Evolutionary conservation across 2,888 invertebrate genomes (phyloP), one percentile per base, ranked within the genome.

Genomic region (Drosophila yooni): DNA sequence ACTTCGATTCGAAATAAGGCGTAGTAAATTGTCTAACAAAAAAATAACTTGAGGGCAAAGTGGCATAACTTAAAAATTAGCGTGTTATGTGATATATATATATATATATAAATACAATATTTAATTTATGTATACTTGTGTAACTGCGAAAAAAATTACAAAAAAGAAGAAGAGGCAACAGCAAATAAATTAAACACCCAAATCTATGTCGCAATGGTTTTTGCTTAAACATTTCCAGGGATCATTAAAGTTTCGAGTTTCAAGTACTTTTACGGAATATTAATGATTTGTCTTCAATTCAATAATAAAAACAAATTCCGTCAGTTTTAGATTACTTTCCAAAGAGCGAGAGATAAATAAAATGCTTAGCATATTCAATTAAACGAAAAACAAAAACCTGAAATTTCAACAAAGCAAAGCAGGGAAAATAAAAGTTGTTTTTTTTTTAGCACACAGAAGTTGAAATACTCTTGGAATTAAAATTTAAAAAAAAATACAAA

Each of bases 221-320:
- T n/a, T 29, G 18, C 2, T 29, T 1, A 60, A 21, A 40, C 43
- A 21, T 21, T 43, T 13, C 2, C 21, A 46, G 46, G 13, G 60
- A 70, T 64, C 81, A 76, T 34, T 76, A 57, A 70, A 81, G 76
- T 51, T 6, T 81, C 60, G 76, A 64, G 80, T 54, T 4, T 10
- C 40, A 13, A 29, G n/a, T 27, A 33, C 51, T 43, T 46, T 52
- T 54, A 46, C 61, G 38, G 58, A 63, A 60, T 57, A 38, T 18
- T 53, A 27, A 54, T 25, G 11, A 52, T 74, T 54, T 54, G 34
- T 27, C 31, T 70, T 62, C 33, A 51, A 68, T 36, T 29, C 3
- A 25, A 46, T 31, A 33, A 33, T 58, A 58, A 58, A 46, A 63
- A 40, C 58, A 74, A 62, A 50, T 38, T 40, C 40, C 27, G 11